These are phyloP conservation scores for Podarcis raffonei DNA, from an alignment of 2,113 vertebrate species.

Conservation along the genomic window DNA sequence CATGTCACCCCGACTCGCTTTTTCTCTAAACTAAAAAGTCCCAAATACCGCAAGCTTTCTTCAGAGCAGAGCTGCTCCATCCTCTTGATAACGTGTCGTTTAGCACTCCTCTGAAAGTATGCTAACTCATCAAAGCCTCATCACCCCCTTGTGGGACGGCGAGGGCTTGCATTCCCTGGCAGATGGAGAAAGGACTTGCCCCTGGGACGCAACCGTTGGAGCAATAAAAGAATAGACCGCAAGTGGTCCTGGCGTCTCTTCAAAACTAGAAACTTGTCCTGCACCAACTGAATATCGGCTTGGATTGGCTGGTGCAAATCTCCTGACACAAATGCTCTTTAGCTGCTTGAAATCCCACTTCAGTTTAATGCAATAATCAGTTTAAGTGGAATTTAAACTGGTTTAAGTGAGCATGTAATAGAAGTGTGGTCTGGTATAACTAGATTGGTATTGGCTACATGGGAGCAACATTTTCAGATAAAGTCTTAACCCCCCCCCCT, in stretches of 20 bases:
- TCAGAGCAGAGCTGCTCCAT: too few species aligned
- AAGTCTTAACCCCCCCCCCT: too few species aligned
- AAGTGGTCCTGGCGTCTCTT: not conserved
- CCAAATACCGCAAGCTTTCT: too few species aligned
- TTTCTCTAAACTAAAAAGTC: too few species aligned
- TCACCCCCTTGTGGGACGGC: not conserved
- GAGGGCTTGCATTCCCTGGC: not conserved
- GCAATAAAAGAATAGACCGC: not conserved
- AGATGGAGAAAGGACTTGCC: not conserved
- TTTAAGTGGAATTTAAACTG: not conserved
- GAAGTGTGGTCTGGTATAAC: accelerated
- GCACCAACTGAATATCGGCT: not conserved
- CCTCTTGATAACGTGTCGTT: not conserved
- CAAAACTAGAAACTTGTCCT: not conserved
- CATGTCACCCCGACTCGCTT: too few species aligned
- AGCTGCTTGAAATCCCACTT: not conserved
- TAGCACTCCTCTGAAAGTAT: not conserved
- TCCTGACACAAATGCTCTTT: accelerated
- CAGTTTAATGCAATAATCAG: not conserved
- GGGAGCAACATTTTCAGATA: not conserved
- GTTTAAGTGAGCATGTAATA: not conserved
- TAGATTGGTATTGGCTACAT: not conserved
- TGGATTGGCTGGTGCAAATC: not conserved
- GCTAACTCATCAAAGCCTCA: not conserved
- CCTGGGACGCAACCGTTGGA: accelerated